phyloP scores from a whole-genome alignment of 2,888 invertebrate species.

The Leptopterna dolabrata region DNA sequence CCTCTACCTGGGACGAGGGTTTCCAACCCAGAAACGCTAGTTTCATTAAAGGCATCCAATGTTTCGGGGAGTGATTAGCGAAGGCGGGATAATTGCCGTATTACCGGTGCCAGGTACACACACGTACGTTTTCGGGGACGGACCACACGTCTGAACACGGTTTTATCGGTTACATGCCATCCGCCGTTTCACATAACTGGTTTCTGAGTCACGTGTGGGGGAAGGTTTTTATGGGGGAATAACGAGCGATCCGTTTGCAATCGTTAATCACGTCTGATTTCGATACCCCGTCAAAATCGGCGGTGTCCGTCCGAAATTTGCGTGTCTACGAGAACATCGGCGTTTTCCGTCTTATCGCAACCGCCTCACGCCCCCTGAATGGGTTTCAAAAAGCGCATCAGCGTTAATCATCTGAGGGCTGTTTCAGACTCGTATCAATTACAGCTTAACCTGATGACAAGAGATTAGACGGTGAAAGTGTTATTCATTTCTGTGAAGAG shows the following conservation, averaged over 20 bases:
- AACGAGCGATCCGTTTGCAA: background rate
- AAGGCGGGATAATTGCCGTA: slow-evolving; percentile 48
- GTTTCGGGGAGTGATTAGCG: slow-evolving; percentile 46
- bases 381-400: background rate
- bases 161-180: slow-evolving; percentile 19
- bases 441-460: too few species aligned
- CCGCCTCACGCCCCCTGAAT: background rate
- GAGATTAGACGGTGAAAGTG: too few species aligned
- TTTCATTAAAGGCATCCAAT: slow-evolving; percentile 43
- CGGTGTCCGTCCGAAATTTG: background rate
- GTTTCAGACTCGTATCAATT: too few species aligned
- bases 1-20: background rate
- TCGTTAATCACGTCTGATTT: background rate
- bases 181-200: slow-evolving; percentile 32
- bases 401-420: too few species aligned
- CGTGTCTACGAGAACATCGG: background rate
- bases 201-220: background rate
- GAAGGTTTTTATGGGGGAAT: background rate
- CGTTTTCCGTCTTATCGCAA: background rate
- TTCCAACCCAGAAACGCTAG: background rate
- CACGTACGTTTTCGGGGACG: background rate
- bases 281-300: background rate
- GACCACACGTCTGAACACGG: background rate
- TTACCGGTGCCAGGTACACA: slow-evolving; percentile 47
- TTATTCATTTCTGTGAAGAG: too few species aligned